Conservation (phyloP, 92 coral and sea anemone genomes). For the Phenganax subtilis region DNA sequence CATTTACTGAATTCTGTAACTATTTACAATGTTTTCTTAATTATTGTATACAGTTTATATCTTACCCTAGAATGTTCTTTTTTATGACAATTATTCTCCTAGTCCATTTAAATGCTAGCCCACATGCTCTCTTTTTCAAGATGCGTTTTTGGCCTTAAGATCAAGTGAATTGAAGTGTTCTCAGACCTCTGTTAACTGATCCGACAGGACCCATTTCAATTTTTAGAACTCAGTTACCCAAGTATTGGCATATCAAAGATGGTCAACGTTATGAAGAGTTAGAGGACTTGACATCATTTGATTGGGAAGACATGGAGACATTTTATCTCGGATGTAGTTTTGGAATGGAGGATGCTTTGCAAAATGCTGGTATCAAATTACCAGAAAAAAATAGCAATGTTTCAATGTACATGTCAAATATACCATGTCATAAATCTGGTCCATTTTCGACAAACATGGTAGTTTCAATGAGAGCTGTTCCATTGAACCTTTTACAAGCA, state of each 20-base stretch:
- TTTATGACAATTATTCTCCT: too few relatives aligned
- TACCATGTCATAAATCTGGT: conserved; percentile 60
- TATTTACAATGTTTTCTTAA: too few relatives aligned
- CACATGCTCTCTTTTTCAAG: too few relatives aligned
- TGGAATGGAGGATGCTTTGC: conserved; percentile 76
- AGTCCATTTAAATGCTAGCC: too few relatives aligned
- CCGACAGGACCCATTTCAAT: background rate
- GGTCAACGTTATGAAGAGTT: conserved; percentile 42
- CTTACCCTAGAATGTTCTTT: too few relatives aligned
- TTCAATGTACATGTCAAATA: conserved; percentile 68
- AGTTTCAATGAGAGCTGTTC: conserved; percentile 84
- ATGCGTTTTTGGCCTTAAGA: too few relatives aligned
- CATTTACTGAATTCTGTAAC: too few relatives aligned
- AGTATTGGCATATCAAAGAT: conserved; percentile 53
- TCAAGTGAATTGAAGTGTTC: too few relatives aligned
- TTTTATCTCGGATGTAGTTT: conserved; percentile 92
- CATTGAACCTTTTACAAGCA: conserved; percentile 55
- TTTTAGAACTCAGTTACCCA: conserved; percentile 57
- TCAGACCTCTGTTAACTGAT: too few relatives aligned
- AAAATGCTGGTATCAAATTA: conserved; percentile 54
- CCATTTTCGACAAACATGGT: conserved; percentile 65
- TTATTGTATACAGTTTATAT: too few relatives aligned
- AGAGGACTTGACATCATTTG: conserved; percentile 45
- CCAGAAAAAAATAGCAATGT: conserved; percentile 55
- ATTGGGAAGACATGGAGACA: conserved; percentile 71